A percentile compares a stretch with the other conserved stretches of the same genome.
phyloP scores from a whole-genome alignment of 2,113 vertebrate species.

The Chitala chitala region DNA sequence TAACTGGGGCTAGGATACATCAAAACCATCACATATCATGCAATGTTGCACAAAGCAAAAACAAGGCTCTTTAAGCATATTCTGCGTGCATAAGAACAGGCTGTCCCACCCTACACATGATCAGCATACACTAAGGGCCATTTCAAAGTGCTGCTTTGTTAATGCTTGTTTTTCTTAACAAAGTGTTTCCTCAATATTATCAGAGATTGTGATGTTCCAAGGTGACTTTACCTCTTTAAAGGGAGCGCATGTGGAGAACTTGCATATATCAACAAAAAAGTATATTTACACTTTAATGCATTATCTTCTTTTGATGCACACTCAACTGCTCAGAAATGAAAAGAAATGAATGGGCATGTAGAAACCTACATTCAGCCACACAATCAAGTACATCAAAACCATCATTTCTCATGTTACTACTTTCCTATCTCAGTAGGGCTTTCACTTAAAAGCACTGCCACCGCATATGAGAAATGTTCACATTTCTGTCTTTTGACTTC shows the following conservation, averaged over 20 bases:
- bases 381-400: neutral
- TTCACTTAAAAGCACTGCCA: constrained; percentile 15
- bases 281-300: no score
- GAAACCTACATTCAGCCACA: constrained; percentile 8
- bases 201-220: no score
- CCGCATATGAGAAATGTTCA: constrained; percentile 23
- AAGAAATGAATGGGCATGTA: neutral
- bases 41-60: neutral
- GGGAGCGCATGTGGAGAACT: no score
- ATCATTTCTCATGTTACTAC: neutral
- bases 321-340: neutral
- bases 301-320: no score
- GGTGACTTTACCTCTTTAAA: no score
- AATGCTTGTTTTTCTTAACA: neutral
- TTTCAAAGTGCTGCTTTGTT: neutral
- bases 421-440: constrained; percentile 1
- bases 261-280: no score
- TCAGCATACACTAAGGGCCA: neutral
- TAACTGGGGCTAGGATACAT: neutral
- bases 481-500: constrained; percentile 17
- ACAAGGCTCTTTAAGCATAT: neutral
- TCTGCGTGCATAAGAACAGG: neutral
- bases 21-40: constrained; percentile 16
- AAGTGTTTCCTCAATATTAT: no score
- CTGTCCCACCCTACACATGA: neutral